Percentiles rank a stretch among this genome's conserved stretches.
These are phyloP conservation scores for Drosophila mauritiana DNA, from an alignment of 1,140 invertebrate species.

Conservation along the genomic window DNA sequence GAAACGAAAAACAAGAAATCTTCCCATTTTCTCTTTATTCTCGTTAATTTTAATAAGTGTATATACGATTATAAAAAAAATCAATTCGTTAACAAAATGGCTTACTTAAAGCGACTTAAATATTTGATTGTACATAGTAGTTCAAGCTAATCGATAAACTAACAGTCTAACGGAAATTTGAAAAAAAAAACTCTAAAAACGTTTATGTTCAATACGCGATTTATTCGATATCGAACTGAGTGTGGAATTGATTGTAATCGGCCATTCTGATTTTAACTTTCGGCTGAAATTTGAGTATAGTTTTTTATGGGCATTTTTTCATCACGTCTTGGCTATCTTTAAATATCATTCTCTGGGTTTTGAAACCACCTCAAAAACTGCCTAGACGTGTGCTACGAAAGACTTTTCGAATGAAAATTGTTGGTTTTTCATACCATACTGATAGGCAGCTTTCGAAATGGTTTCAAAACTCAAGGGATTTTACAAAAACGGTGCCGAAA, in stretches of 20 bases:
- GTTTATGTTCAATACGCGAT: conserved; percentile 24
- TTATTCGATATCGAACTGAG: conserved; percentile 13
- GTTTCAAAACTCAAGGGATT: neutral
- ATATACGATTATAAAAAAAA: conserved; percentile 28
- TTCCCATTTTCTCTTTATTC: conserved; percentile 26
- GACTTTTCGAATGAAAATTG: neutral
- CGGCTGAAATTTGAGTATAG: neutral
- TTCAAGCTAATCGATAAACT: conserved; percentile 37
- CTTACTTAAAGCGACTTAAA: conserved; percentile 39
- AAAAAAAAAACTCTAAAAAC: conserved; percentile 11
- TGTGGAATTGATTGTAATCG: conserved; percentile 8
- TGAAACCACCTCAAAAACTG: neutral
- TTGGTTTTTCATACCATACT: neutral
- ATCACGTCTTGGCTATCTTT: neutral
- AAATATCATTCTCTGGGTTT: neutral
- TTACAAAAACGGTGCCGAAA: neutral
- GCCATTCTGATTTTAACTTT: neutral
- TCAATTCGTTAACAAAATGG: conserved; percentile 39
- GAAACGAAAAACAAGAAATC: conserved; percentile 36
- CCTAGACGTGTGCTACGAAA: neutral
- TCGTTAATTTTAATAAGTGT: conserved; percentile 13
- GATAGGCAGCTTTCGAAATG: neutral
- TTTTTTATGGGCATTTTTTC: neutral
- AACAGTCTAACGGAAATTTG: conserved; percentile 17
- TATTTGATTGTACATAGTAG: conserved; percentile 52